phyloP scores from a whole-genome alignment of 92 coral and sea anemone species.

The Diadumene lineata region DNA sequence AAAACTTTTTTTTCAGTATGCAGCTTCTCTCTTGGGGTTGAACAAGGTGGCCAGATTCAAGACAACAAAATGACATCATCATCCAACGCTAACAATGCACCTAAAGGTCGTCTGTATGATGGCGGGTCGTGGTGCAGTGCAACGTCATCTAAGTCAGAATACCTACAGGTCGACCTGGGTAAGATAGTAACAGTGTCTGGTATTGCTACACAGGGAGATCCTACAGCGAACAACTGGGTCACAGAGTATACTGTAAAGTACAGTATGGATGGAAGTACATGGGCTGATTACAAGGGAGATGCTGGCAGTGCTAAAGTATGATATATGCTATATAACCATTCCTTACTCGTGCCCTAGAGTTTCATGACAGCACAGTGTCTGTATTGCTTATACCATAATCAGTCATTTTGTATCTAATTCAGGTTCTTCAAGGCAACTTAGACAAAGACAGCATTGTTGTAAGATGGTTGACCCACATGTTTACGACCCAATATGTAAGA shows the following conservation, averaged over 20 bases:
- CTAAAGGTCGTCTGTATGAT: constrained; percentile 29
- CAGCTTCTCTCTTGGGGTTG: constrained; percentile 11
- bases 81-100: constrained; percentile 11
- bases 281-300: constrained; percentile 14
- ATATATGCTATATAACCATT: background rate
- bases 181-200: constrained; percentile 28
- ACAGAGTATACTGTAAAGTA: constrained; percentile 13
- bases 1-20: constrained; percentile 1
- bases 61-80: constrained; percentile 20
- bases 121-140: constrained; percentile 26
- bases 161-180: constrained; percentile 36
- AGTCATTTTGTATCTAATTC: background rate
- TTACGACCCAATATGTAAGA: constrained; percentile 34
- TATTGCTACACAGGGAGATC: constrained; percentile 39
- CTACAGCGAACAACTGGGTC: constrained; percentile 16
- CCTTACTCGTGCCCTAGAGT: background rate
- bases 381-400: too few relatives aligned
- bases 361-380: background rate
- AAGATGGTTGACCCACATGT: constrained; percentile 27
- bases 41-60: background rate
- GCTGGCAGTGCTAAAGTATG: background rate
- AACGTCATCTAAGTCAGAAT: constrained; percentile 32
- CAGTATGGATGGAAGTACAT: constrained; percentile 15
- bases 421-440: constrained; percentile 32
- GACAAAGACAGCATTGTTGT: constrained; percentile 27